A percentile compares a stretch with the other conserved stretches of the same genome.
These are phyloP conservation scores for Periophthalmus modestus DNA, from an alignment of 2,113 vertebrate genomes.

Conservation along the genomic window DNA sequence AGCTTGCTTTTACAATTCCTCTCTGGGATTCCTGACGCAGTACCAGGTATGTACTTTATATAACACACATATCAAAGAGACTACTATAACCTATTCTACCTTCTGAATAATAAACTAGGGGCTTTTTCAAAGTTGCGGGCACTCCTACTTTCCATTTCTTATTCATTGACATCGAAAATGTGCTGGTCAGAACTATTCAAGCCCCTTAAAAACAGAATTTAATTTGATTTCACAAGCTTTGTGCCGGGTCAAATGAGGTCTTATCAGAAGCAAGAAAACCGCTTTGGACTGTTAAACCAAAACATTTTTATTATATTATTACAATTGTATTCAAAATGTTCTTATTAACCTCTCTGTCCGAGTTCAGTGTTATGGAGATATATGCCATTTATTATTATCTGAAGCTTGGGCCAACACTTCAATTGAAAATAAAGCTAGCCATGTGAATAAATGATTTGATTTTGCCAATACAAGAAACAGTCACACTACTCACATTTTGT, in stretches of 20 bases:
- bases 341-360: too few species aligned
- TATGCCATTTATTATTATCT: too few species aligned
- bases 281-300: not conserved
- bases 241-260: not conserved
- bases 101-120: not conserved
- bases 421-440: too few species aligned
- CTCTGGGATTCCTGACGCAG: not conserved
- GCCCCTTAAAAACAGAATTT: not conserved
- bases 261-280: not conserved
- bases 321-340: not conserved
- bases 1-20: not conserved
- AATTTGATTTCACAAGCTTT: not conserved
- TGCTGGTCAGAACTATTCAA: not conserved
- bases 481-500: too few species aligned
- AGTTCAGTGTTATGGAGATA: too few species aligned
- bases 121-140: not conserved
- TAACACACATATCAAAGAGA: not conserved
- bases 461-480: too few species aligned
- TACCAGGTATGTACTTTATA: not conserved
- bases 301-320: not conserved
- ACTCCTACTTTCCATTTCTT: not conserved
- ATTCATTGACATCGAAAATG: constrained; percentile 1
- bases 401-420: too few species aligned
- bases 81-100: not conserved
- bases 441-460: too few species aligned